Percentiles rank a stretch among this genome's conserved stretches.
These are phyloP conservation scores for Archilochus colubris DNA, from an alignment of 2,113 vertebrate genomes.

Conservation along the genomic window DNA sequence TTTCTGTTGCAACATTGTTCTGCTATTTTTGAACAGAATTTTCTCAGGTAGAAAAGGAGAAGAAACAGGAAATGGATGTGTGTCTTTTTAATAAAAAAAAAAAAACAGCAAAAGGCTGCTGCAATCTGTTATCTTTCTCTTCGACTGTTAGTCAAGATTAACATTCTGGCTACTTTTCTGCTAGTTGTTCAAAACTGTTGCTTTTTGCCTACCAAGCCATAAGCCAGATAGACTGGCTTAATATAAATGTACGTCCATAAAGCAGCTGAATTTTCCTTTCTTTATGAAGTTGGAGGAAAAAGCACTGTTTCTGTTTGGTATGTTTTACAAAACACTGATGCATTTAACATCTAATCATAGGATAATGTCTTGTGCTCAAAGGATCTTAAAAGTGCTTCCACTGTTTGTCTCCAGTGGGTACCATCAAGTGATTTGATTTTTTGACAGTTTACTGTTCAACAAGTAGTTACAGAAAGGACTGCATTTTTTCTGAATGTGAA, in stretches of 20 bases:
- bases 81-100: not conserved
- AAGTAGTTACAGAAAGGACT: not conserved
- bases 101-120: not conserved
- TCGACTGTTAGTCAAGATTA: not conserved
- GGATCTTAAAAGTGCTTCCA: not conserved
- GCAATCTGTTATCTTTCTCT: not conserved
- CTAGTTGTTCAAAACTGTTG: not conserved
- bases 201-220: not conserved
- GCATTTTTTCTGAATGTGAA: not conserved
- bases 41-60: not conserved
- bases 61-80: not conserved
- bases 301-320: not conserved
- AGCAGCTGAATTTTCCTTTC: not conserved
- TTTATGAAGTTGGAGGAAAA: not conserved
- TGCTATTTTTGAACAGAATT: not conserved
- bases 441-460: conserved; percentile 7
- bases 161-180: not conserved
- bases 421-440: not conserved
- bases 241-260: not conserved
- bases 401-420: not conserved
- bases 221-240: not conserved
- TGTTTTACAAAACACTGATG: not conserved
- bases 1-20: not conserved
- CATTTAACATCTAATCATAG: conserved; percentile 23
- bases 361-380: not conserved